phyloP scores from a whole-genome alignment of 2,888 invertebrate genomes.

The Microctonus aethiopoides region DNA sequence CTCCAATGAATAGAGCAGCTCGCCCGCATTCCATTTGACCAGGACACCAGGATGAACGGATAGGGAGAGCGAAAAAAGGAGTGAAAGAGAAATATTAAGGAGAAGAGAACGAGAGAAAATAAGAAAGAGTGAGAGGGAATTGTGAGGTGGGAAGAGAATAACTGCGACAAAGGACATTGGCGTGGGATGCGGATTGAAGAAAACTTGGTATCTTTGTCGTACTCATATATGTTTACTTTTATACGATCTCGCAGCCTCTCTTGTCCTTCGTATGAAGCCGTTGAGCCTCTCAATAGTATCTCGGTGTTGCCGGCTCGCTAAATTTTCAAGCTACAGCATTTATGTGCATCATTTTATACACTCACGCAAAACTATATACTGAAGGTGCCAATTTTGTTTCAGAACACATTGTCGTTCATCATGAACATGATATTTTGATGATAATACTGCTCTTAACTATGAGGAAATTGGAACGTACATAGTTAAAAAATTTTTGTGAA shows the following conservation, averaged over 20 bases:
- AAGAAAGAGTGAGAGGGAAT: conserved; percentile 26
- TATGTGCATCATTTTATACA: conserved; percentile 39
- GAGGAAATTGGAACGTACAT: too few relatives aligned
- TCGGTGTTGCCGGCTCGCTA: conserved; percentile 55
- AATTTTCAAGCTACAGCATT: conserved; percentile 39
- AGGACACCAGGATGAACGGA: conserved; percentile 34
- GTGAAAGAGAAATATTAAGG: conserved; percentile 33
- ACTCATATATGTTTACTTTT: conserved; percentile 26
- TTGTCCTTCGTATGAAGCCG: conserved; percentile 35
- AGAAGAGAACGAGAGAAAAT: conserved; percentile 26
- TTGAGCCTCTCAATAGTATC: conserved; percentile 46
- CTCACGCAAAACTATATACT: neutral
- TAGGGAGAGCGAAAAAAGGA: conserved; percentile 39
- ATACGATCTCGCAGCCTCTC: conserved; percentile 13
- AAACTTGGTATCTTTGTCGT: conserved; percentile 21
- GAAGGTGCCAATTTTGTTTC: conserved; percentile 5
- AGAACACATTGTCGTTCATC: neutral
- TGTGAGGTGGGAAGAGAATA: conserved; percentile 36
- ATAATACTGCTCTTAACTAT: neutral
- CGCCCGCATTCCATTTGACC: conserved; percentile 44
- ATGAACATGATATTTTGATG: neutral
- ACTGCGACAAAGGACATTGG: conserved; percentile 64
- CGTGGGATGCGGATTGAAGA: conserved; percentile 47
- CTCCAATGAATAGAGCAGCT: conserved; percentile 33
- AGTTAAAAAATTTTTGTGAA: too few relatives aligned